Evolutionary conservation across 2,888 invertebrate genomes (phyloP), one percentile per base, ranked within the genome.

Genomic region (Parnassius glacialis): DNA sequence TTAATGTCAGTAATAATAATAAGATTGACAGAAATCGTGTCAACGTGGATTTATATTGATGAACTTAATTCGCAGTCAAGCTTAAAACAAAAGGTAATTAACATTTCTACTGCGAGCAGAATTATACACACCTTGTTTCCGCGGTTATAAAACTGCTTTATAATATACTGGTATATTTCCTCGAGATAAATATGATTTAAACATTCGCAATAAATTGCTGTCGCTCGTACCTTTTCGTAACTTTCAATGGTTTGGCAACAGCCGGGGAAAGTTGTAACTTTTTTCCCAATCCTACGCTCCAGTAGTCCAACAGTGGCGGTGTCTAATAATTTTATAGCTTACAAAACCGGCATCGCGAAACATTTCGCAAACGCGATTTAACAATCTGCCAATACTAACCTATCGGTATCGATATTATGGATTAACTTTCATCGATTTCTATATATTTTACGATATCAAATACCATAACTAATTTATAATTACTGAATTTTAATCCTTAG

Each of bases 221-320:
- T 51, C 43, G 25, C 53, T 44, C 52, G 62, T 59, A 59, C 69
- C 74, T 79, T 87, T 83, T 85, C 83, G 84, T 78, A 86, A 86
- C 79, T 81, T 79, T 79, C 76, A 78, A 79, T 74, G 77, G 81
- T 86, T 88, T 80, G 74, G 83, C 79, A 90, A 88, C 68, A 63
- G 71, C 64, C 69, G 70, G 76, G 83, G 81, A 89, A 88, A 90
- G 89, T 86, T 83, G 72, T 61, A 65, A 74, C 81, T 83, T 85
- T 89, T 86, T 90, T 89, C 84, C 78, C 84, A 90, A 91, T 90
- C 79, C 78, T 83, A 91, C 90, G 91, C 89, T 90, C 87, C 85
- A 90, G 82, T 90, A 86, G 84, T 73, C 79, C 75, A 80, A 76
- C 76, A 75, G 75, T 79, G 74, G 79, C 79, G 74, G 75, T 76